Base-by-base conservation (phyloP, 2,888 invertebrate species). In the Argyresthia goedartella region DNA sequence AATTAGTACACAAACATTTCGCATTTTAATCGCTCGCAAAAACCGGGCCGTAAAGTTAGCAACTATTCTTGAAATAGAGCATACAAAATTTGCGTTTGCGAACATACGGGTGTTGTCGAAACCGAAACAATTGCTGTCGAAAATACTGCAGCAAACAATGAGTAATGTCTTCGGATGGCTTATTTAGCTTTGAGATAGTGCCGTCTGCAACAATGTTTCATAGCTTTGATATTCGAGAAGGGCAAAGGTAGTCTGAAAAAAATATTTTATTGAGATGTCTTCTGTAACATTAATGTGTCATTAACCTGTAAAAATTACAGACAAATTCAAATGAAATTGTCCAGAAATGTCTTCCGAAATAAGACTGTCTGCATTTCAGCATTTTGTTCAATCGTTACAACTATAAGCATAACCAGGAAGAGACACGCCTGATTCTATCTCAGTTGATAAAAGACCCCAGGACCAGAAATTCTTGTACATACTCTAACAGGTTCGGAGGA, bases 41-140 rank as follows among this genome's bases (percentile, higher is more conserved):
- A 78, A 71, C 71, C 65, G 57, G 65, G 65, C 60, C 59, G 67
- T 74, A 70, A 73, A 73, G 67, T 70, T 73, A 60, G 66, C 67
- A 69, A 73, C 69, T 66, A 67, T 69, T 71, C 71, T 67, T 62
- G 69, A 78, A 82, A 81, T 84, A 81, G 75, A 78, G 63, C 66
- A 59, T 65, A 66, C 71, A 65, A 69, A 73, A 69, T 39, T 39
- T 11, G 39, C 39, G 39, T 39, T 39, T 6, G 10, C n/a, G 39
- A 39, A 39, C 15, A 50, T 36, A 39, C 44, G 13, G 34, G n/a
- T 25, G 25, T 25, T 25, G 25, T 25, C 25, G 25, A 25, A 25
- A 73, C 69, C 63, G 76, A 70, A 81, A 79, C 76, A 81, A 79
- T 80, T 63, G 73, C 71, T 71, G 33, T 66, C 57, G 60, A 42